Percentiles rank a stretch among this genome's conserved stretches.
phyloP scores from a whole-genome alignment of 2,113 vertebrate species.

The Passer montanus region DNA sequence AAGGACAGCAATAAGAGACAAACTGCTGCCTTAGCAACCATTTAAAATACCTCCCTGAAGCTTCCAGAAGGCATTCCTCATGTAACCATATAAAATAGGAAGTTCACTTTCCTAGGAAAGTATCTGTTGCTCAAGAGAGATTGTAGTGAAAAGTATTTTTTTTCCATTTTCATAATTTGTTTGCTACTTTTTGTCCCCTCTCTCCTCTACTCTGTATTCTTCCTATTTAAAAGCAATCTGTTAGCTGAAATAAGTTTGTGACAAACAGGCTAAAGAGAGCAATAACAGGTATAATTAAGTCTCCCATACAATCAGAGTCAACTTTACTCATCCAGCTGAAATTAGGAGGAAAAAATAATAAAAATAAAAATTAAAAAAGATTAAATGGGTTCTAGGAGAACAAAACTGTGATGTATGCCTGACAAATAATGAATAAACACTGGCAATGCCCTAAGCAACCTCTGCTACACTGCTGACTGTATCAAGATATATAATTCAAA shows the following conservation, averaged over 20 bases:
- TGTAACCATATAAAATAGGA: not conserved
- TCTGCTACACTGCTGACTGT: not conserved
- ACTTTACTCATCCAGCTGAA: not conserved
- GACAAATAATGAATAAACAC: not conserved
- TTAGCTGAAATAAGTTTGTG: not conserved
- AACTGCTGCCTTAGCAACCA: conserved; percentile 27
- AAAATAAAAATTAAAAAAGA: not conserved
- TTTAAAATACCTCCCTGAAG: not conserved
- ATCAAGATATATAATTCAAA: not conserved
- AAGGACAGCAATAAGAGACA: not conserved
- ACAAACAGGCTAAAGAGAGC: not conserved
- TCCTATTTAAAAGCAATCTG: not conserved
- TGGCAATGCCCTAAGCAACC: not conserved
- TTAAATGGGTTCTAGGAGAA: not conserved
- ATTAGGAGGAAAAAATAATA: not conserved
- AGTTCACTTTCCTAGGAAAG: not conserved
- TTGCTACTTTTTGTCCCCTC: not conserved
- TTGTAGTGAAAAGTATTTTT: not conserved
- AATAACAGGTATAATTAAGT: not conserved
- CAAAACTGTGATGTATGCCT: not conserved
- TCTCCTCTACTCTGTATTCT: not conserved
- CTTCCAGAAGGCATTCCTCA: not conserved
- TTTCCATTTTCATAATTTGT: not conserved
- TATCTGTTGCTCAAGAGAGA: not conserved
- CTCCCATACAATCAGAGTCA: not conserved